Evolutionary conservation across 2,888 invertebrate species (phyloP), one percentile per base, ranked within the genome.

Genomic region (Lutraria lutraria): DNA sequence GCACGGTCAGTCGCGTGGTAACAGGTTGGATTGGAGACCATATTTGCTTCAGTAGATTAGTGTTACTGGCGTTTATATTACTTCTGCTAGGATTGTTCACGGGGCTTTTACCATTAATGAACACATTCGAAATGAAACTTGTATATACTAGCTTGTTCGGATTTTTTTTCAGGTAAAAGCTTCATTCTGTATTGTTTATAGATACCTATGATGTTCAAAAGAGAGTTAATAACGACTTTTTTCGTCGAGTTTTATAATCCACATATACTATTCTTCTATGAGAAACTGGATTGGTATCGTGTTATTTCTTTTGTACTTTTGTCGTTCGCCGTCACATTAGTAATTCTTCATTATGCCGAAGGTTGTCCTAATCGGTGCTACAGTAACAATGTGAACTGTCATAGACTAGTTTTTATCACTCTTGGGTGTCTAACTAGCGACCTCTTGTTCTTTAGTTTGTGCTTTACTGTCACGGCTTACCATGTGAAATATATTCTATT

Each of bases 1-100:
- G 89, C 29, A 89, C 81, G 12, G 21, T 91, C 16, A 86, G 89
- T n/a, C 25, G 90, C 21, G 83, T 91, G 34, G 19, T 85, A 4
- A 29, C 87, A 16, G 90, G 90, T 16, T 91, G 90, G 90, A n/a
- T 91, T 3, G 89, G 84, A 19, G 90, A 91, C 76, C 84, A 81
- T 21, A 79, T 63, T 72, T 89, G 81, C 54, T 81, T 87, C 4
- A 91, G 85, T 83, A 25, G 87, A 80, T 56, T 88, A 60, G 53
- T 85, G 10, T 52, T 90, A 76, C 72, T 86, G 15, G 52, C 53
- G 8, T 43, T 29, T 13, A 13, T 85, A 19, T 31, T 88, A 52
- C 10, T 85, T 6, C 43, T 87, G 15, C 79, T 72, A 15, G 90
- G 88, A 12, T 34, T 87, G 19, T 31, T 80, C 16, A 88, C 82